phyloP scores from a whole-genome alignment of 2,113 vertebrate genomes.

The Ciconia boyciana region DNA sequence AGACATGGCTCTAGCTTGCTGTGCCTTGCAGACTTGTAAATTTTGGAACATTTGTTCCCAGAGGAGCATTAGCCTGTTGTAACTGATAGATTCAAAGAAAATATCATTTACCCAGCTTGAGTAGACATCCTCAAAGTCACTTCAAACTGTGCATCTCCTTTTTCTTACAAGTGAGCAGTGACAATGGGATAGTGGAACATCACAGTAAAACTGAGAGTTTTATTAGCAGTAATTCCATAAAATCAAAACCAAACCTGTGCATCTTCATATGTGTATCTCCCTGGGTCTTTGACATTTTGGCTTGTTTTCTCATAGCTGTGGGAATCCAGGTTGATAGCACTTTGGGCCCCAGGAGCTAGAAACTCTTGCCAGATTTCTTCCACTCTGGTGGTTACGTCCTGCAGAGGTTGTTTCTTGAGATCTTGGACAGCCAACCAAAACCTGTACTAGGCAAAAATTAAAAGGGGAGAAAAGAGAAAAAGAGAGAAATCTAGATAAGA shows the following conservation, averaged over 20 bases:
- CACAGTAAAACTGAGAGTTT: neutral
- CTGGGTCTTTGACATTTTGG: slow-evolving; percentile 94
- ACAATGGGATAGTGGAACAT: neutral
- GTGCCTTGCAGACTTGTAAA: neutral
- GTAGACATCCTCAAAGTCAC: slow-evolving; percentile 23
- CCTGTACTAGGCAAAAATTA: slow-evolving; percentile 63
- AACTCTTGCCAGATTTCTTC: slow-evolving; percentile 98
- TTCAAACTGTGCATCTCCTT: slow-evolving; percentile 16
- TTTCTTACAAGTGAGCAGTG: neutral
- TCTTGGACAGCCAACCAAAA: slow-evolving; percentile 97
- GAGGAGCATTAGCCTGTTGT: slow-evolving; percentile 4
- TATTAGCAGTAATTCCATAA: slow-evolving; percentile 20
- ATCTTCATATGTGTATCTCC: slow-evolving; percentile 93
- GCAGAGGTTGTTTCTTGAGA: slow-evolving; percentile 88
- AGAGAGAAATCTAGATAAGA: neutral
- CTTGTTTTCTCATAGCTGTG: slow-evolving; percentile 96
- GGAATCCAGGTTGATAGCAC: slow-evolving; percentile 95
- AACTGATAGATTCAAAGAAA: slow-evolving; percentile 15
- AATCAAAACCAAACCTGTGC: slow-evolving; percentile 84
- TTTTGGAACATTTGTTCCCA: slow-evolving; percentile 45
- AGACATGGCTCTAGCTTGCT: neutral
- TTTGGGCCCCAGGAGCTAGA: slow-evolving; percentile 90
- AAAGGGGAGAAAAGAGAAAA: neutral
- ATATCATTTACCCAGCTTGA: slow-evolving; percentile 29
- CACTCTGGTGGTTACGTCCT: slow-evolving; percentile 85